These are phyloP conservation scores for Danio albolineatus DNA, from an alignment of 2,797 vertebrate species.

Conservation along the genomic window DNA sequence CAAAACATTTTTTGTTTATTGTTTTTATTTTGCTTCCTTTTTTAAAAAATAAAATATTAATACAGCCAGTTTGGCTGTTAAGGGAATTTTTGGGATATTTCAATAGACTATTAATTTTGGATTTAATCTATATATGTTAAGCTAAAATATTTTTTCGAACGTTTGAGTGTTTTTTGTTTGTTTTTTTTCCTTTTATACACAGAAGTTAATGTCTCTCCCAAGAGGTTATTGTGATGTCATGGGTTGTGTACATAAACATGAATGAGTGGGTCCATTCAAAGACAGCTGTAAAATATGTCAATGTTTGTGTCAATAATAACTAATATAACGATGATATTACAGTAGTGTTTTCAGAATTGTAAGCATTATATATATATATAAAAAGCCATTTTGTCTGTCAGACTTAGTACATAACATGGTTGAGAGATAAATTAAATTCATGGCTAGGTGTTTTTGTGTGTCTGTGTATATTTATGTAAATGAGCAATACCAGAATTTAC, in stretches of 20 bases:
- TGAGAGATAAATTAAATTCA: constrained; percentile 71
- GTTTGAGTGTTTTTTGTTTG: constrained; percentile 45
- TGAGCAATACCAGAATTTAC: constrained; percentile 87
- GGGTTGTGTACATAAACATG: constrained; percentile 66
- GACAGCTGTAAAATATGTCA: constrained; percentile 63
- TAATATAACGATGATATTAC: constrained; percentile 63
- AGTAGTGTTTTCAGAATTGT: constrained; percentile 65
- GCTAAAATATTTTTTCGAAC: constrained; percentile 31
- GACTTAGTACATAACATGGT: constrained; percentile 68
- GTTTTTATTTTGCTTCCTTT: not conserved
- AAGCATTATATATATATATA: constrained; percentile 52
- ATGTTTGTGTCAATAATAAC: constrained; percentile 65
- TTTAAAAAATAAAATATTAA: no score
- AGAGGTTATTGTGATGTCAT: constrained; percentile 56
- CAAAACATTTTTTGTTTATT: not conserved
- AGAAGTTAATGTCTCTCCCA: constrained; percentile 54
- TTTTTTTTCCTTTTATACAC: constrained; percentile 57
- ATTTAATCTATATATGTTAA: not conserved
- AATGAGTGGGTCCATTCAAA: constrained; percentile 65
- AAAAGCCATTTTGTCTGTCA: constrained; percentile 63
- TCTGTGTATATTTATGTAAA: constrained; percentile 83
- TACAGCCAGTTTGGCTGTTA: constrained; percentile 24
- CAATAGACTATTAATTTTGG: constrained; percentile 2
- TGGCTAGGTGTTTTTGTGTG: constrained; percentile 77
- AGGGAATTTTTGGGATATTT: constrained; percentile 20